Evolutionary conservation across 2,797 vertebrate genomes (phyloP).

Genomic region (Microctenopoma lineatum): DNA sequence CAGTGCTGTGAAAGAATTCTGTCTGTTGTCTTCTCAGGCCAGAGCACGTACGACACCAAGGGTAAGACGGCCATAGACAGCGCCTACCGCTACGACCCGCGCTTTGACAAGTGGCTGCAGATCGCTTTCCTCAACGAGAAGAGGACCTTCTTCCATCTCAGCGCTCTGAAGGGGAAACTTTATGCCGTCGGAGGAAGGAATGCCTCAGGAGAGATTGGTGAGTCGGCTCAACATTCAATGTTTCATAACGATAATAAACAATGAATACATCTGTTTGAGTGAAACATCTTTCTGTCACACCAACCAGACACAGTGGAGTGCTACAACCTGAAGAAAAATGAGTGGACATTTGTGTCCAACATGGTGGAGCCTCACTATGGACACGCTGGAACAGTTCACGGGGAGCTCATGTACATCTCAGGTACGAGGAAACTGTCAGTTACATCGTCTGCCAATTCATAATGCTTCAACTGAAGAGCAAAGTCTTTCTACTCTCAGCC

Average conservation of each 20-base stretch:
- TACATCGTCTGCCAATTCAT: too few relatives aligned
- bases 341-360: constrained; percentile 82
- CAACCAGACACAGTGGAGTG: constrained; percentile 83
- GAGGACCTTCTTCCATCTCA: constrained; percentile 88
- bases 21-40: constrained; percentile 70
- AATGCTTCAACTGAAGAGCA: too few relatives aligned
- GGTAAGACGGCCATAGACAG: constrained; percentile 88
- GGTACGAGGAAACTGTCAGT: constrained; percentile 59
- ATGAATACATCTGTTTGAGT: too few relatives aligned
- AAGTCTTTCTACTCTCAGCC: too few relatives aligned
- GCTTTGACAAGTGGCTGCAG: constrained; percentile 86
- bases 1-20: too few relatives aligned
- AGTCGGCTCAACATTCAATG: too few relatives aligned
- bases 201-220: constrained; percentile 84
- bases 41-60: constrained; percentile 88
- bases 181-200: constrained; percentile 86
- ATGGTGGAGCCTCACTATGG: constrained; percentile 87
- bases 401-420: constrained; percentile 86
- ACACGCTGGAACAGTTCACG: constrained; percentile 85
- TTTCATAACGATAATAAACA: too few relatives aligned
- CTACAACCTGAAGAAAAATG: constrained; percentile 84
- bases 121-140: constrained; percentile 86
- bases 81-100: constrained; percentile 85
- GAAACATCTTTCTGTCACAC: neutral
- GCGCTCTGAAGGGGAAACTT: constrained; percentile 82